These are phyloP conservation scores for Sciurus carolinensis DNA, from an alignment of 2,797 vertebrate genomes.

Conservation along the genomic window DNA sequence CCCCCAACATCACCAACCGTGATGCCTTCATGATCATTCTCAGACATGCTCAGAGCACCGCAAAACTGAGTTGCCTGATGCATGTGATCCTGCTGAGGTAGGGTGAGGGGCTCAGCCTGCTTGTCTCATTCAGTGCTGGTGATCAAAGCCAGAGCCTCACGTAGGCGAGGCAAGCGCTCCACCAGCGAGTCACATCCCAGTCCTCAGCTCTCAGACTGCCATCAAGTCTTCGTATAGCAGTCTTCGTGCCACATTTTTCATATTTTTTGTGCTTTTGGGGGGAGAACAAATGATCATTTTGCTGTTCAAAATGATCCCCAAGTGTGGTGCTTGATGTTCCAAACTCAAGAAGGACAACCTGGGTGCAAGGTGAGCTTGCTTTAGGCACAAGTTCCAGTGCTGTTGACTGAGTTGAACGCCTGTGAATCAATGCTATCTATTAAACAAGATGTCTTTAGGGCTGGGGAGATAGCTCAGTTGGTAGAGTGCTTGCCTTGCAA, in stretches of 20 bases:
- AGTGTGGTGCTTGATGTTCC: not conserved
- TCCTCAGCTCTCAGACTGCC: not conserved
- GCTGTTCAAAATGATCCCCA: not conserved
- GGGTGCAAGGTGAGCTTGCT: not conserved
- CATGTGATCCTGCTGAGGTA: not conserved
- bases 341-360: not conserved
- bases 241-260: not conserved
- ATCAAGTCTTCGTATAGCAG: not conserved
- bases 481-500: no score
- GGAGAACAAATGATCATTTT: not conserved
- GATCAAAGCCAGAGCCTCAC: no score
- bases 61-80: fast-evolving
- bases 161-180: no score
- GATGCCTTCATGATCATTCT: not conserved
- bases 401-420: not conserved
- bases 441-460: not conserved
- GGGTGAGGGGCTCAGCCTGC: not conserved
- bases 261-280: not conserved
- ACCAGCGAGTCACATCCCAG: no score
- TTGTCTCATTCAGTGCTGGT: not conserved
- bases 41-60: not conserved
- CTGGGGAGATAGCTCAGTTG: no score
- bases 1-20: not conserved
- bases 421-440: not conserved
- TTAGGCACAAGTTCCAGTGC: not conserved